A percentile compares a stretch with the other conserved stretches of the same genome.
Evolutionary conservation across 2,797 vertebrate species (phyloP).

Genomic region (Calcarius lapponicus): DNA sequence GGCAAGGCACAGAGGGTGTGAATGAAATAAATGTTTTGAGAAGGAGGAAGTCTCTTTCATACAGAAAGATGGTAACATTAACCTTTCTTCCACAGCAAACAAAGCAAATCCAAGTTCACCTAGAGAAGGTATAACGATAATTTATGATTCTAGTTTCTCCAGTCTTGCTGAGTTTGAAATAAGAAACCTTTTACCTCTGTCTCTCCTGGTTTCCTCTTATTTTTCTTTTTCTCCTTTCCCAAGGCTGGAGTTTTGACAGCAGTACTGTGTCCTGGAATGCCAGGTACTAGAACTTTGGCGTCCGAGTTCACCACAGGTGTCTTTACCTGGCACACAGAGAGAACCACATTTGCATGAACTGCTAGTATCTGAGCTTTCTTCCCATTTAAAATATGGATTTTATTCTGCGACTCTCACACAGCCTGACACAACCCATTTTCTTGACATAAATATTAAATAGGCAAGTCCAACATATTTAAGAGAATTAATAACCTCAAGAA

Average conservation of each 20-base stretch:
- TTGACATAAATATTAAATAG: neutral
- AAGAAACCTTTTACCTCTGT: conserved; percentile 80
- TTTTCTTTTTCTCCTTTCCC: conserved; percentile 77
- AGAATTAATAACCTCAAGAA: neutral
- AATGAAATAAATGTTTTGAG: neutral
- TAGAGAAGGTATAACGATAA: fast-evolving
- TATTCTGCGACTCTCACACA: neutral
- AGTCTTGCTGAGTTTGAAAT: neutral
- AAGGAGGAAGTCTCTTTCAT: neutral
- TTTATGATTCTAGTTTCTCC: neutral
- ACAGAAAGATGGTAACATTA: neutral
- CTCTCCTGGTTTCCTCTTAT: conserved; percentile 86
- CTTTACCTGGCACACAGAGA: conserved; percentile 82
- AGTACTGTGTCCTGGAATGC: conserved; percentile 91
- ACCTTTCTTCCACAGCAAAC: neutral
- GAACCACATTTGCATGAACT: neutral
- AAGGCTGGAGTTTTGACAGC: conserved; percentile 73
- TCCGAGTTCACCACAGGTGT: conserved; percentile 87
- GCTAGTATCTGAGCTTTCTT: neutral
- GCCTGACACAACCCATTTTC: neutral
- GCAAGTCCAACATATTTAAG: neutral
- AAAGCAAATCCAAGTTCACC: neutral
- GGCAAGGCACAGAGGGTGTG: neutral
- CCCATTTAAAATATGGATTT: neutral
- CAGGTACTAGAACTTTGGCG: conserved; percentile 89